Evolutionary conservation across 2,797 vertebrate genomes (phyloP).

Genomic region (Linurgus olivaceus): DNA sequence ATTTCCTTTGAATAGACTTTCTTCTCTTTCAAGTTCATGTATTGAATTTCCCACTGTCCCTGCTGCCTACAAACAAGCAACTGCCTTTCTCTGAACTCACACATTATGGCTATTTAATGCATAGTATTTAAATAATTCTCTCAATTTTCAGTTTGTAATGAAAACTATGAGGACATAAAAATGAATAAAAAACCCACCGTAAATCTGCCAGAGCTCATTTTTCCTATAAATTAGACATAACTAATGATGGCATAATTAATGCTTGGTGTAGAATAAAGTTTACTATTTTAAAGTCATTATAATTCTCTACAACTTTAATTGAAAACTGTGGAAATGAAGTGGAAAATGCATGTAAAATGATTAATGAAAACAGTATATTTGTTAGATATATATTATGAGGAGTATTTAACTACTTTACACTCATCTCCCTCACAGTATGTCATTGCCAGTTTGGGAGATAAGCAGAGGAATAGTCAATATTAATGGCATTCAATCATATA

Average conservation of each 20-base stretch:
- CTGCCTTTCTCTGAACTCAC: neutral
- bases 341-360: neutral
- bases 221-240: neutral
- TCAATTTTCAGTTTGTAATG: neutral
- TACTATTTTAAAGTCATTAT: neutral
- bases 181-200: accelerated
- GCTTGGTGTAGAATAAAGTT: neutral
- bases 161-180: neutral
- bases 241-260: neutral
- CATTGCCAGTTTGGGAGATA: neutral
- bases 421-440: neutral
- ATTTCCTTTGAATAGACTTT: neutral
- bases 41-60: neutral
- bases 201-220: neutral
- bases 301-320: neutral
- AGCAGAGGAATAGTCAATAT: neutral
- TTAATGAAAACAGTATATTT: neutral
- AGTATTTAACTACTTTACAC: neutral
- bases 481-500: neutral
- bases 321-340: neutral
- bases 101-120: neutral
- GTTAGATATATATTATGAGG: neutral
- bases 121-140: neutral
- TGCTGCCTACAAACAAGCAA: neutral
- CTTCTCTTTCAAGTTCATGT: neutral